A percentile compares a stretch with the other conserved stretches of the same genome.
phyloP scores from a whole-genome alignment of 2,113 vertebrate genomes.

The Anas platyrhynchos region DNA sequence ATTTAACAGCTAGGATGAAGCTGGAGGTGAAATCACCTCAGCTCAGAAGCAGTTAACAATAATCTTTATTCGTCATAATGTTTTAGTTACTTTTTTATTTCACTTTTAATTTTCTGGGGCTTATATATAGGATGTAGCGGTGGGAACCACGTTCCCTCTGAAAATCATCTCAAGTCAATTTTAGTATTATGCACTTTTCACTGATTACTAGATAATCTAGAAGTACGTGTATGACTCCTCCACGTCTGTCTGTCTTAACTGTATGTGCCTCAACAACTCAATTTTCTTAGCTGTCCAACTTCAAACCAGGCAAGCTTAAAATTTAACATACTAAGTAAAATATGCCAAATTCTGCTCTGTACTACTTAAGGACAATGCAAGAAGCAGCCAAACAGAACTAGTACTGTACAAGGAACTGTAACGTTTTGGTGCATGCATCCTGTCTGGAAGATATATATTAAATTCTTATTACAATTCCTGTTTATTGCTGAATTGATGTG shows the following conservation, averaged over 20 bases:
- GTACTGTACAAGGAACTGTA: background rate
- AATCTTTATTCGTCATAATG: background rate
- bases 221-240: background rate
- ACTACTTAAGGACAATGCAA: rapidly evolving
- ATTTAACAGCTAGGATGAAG: background rate
- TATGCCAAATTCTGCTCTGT: background rate
- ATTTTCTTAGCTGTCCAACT: background rate
- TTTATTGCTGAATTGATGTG: background rate
- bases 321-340: background rate
- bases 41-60: background rate
- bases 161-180: background rate
- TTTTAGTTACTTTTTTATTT: background rate
- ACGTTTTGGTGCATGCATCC: background rate
- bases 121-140: background rate
- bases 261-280: background rate
- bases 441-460: background rate
- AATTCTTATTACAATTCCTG: background rate
- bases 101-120: background rate
- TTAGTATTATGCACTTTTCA: background rate
- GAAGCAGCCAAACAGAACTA: background rate
- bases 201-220: background rate
- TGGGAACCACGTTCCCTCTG: background rate
- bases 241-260: background rate
- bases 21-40: background rate
- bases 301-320: background rate